Base-by-base conservation (phyloP, 1,140 invertebrate species). In the Heliconius melpomene region DNA sequence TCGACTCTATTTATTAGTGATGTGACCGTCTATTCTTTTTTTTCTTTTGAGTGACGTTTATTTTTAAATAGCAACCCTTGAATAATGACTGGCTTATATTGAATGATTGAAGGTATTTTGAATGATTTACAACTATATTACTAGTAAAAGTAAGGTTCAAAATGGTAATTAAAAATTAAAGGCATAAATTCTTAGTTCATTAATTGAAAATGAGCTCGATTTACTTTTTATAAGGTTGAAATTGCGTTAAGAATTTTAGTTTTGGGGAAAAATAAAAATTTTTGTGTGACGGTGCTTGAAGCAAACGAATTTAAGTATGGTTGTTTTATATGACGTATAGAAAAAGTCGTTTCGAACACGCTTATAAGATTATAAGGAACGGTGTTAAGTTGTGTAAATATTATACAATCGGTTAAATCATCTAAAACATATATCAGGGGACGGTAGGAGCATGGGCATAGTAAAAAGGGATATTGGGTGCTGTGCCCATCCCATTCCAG, bases 11-110 rank as follows among this genome's bases (percentile, higher is more conserved):
- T 29, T 29, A n/a, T 26, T 66, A 66, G 60, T 29, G 23, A 26
- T 66, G 60, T 29, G 60, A 66, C 60, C 60, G 60, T 29, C n/a
- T 66, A 6, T 16, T 29, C 23, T 66, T 66, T 66, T 66, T 66
- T 66, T 52, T 20, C 50, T 20, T 66, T 66, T 66, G 29, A 29
- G 13, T 60, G 18, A 32, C 76, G 74, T 77, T 79, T 79, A 79
- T 79, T 79, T 79, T 79, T 79, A 79, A 79, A 74, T 75, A 79
- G 79, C 79, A 72, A 79, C 79, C 79, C 79, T 79, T 76, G 75
- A 36, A 79, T 75, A 79, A 71, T 79, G 79, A 79, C 79, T 79
- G 79, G 79, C 79, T 75, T 74, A 79, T 79, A 79, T 79, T 70
- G 79, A 76, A 70, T 79, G 75, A 79, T 79, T 72, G 26, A 76